phyloP scores from a whole-genome alignment of 2,113 vertebrate genomes.

The Cynopterus brachyotis region DNA sequence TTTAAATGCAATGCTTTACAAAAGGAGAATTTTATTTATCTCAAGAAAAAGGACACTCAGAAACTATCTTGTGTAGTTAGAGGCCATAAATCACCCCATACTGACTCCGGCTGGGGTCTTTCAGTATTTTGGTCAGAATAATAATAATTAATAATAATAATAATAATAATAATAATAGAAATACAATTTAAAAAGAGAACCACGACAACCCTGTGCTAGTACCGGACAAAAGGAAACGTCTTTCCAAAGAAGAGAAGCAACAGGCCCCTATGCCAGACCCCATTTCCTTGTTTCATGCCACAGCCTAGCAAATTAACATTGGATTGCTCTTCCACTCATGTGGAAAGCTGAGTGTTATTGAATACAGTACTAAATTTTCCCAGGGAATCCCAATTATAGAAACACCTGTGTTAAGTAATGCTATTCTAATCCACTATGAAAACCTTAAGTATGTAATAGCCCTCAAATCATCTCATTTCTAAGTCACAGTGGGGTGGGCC shows the following conservation, averaged over 20 bases:
- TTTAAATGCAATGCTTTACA: slow-evolving; percentile 48
- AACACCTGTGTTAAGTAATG: slow-evolving; percentile 73
- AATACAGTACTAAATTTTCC: slow-evolving; percentile 70
- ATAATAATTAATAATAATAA: slow-evolving; percentile 15
- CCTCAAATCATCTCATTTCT: slow-evolving; percentile 71
- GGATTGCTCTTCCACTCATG: slow-evolving; percentile 52
- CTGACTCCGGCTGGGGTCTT: not conserved
- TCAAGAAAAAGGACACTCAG: slow-evolving; percentile 23
- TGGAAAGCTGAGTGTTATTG: slow-evolving; percentile 58
- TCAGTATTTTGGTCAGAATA: slow-evolving; percentile 43
- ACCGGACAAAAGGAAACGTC: slow-evolving; percentile 49
- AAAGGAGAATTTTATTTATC: slow-evolving; percentile 39
- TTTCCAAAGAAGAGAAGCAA: slow-evolving; percentile 51
- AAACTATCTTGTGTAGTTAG: slow-evolving; percentile 17
- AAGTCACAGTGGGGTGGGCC: slow-evolving; percentile 55
- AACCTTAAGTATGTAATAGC: slow-evolving; percentile 70
- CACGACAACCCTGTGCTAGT: not conserved
- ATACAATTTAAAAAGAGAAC: slow-evolving; percentile 41
- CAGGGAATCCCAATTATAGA: slow-evolving; percentile 69
- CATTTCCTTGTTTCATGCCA: slow-evolving; percentile 44
- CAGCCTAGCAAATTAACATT: slow-evolving; percentile 57
- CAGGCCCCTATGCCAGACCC: slow-evolving; percentile 27
- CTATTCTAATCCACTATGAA: slow-evolving; percentile 68
- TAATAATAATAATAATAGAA: not conserved
- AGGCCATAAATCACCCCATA: slow-evolving; percentile 25